Percentiles rank a stretch among this genome's conserved stretches.
Conservation (phyloP, 2,888 invertebrate species). For the Nemurella pictetii region DNA sequence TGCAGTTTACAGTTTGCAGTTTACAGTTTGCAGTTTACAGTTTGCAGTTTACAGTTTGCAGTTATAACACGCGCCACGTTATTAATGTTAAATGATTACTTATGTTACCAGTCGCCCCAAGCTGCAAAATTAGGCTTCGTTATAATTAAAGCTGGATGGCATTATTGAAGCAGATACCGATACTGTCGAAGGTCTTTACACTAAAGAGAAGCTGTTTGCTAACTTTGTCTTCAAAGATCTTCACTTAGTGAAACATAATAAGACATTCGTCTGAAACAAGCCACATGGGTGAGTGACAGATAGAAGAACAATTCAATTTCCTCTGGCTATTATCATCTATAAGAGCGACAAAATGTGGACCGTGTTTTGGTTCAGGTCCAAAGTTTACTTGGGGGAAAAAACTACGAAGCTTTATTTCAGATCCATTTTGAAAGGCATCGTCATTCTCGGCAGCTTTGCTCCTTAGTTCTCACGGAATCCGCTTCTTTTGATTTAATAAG, state of each 20-base stretch:
- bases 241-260: neutral
- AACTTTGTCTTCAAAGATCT: neutral
- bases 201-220: neutral
- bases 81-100: neutral
- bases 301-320: neutral
- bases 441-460: too few relatives aligned
- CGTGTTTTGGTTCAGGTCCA: too few relatives aligned
- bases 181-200: neutral
- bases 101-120: neutral
- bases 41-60: neutral
- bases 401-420: too few relatives aligned
- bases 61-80: neutral
- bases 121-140: neutral
- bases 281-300: neutral
- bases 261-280: neutral
- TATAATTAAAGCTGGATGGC: neutral
- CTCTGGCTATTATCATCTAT: neutral
- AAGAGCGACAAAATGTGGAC: too few relatives aligned
- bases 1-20: too few relatives aligned
- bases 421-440: too few relatives aligned
- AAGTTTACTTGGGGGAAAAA: too few relatives aligned
- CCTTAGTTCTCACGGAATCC: neutral
- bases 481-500: neutral
- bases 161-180: neutral
- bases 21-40: too few relatives aligned